Base-by-base conservation (phyloP, 1,140 invertebrate genomes). In the Habropoda laboriosa region DNA sequence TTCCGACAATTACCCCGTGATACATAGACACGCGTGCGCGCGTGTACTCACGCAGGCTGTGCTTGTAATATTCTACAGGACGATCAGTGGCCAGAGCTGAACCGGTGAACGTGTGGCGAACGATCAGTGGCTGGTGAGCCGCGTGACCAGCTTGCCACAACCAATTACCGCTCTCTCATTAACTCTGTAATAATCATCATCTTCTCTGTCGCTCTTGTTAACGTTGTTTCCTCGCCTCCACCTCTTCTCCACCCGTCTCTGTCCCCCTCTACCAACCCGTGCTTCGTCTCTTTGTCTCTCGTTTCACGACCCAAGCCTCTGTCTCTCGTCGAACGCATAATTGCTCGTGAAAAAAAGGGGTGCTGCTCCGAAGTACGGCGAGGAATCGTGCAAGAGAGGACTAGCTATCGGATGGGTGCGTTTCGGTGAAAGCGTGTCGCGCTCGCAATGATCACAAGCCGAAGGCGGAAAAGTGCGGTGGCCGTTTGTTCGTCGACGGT, bases 81-180 rank as follows among this genome's bases (percentile, higher is more conserved):
- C 83, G 80, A 85, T 85, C 75, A 55, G 68, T 51, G 82, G 64
- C 42, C 45, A 66, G 66, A 47, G 40, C 47, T 21, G 64, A 24
- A 68, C 35, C 45, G 64, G 61, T 61, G 57, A 79, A 47, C 42
- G 79, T 58, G 73, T 66, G 75, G 80, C 80, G 80, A 80, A 87
- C 85, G 86, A 78, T 86, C 85, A 63, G 63, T 53, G 73, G 70
- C 57, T 49, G 80, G 64, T 55, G 45, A 75, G 72, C 75, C 55
- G 66, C 57, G 79, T 80, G 84, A 70, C 85, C 64, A 81, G 84
- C 87, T 89, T 82, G 82, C 86, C 87, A 67, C 89, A 90, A 89
- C 89, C 88, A 90, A 91, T 90, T 91, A 90, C 85, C 85, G 80
- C 79, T 89, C 85, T 83, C 90, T 91, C 90, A 91, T 91, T 91